Evolutionary conservation across 2,888 invertebrate genomes (phyloP).

Genomic region (Microchrysa polita): DNA sequence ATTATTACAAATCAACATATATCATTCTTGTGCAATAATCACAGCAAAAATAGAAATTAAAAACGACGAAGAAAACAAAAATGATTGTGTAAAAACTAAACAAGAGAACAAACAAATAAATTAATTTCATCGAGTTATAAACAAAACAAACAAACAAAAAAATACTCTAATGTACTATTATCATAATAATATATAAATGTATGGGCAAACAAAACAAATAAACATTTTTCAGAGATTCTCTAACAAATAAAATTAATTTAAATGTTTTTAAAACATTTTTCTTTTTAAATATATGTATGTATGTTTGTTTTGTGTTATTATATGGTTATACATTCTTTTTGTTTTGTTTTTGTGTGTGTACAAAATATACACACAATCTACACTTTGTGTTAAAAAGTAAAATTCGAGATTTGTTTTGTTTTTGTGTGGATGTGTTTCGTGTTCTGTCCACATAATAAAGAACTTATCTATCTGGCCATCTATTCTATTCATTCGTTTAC

Average conservation of each 20-base stretch:
- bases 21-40: conserved; percentile 37
- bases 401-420: conserved; percentile 22
- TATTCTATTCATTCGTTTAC: no score
- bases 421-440: no score
- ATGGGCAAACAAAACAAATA: neutral
- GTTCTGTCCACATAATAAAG: neutral
- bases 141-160: conserved; percentile 36
- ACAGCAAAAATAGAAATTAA: conserved; percentile 40
- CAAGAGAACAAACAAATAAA: neutral
- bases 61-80: conserved; percentile 26
- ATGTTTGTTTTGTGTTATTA: no score
- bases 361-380: conserved; percentile 4
- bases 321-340: no score
- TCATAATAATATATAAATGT: no score
- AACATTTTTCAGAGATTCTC: conserved; percentile 20
- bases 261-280: conserved; percentile 30
- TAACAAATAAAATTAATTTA: conserved; percentile 18
- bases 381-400: conserved; percentile 27
- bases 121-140: conserved; percentile 15
- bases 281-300: no score
- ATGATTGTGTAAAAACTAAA: no score
- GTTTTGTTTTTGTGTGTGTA: no score
- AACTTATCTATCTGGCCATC: no score
- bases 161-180: no score
- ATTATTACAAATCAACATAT: conserved; percentile 22